A percentile compares a stretch with the other conserved stretches of the same genome.
Evolutionary conservation across 2,113 vertebrate genomes (phyloP).

Genomic region (Syrmaticus mikado): DNA sequence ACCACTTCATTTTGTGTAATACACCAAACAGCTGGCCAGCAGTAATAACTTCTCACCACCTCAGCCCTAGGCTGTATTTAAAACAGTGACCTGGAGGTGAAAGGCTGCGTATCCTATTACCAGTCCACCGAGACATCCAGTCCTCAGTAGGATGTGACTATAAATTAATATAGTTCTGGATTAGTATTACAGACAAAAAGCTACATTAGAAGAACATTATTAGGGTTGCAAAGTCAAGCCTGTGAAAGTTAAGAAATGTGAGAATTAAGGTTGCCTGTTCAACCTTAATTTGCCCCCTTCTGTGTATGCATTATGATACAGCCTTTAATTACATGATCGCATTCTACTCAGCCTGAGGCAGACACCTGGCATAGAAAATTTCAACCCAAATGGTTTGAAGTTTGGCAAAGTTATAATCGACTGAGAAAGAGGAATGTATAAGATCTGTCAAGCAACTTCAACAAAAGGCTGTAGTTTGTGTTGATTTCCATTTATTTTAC

Average conservation of each 20-base stretch:
- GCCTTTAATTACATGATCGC: slow-evolving; percentile 66
- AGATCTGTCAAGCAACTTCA: not conserved
- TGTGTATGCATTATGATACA: slow-evolving; percentile 14
- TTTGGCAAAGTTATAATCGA: slow-evolving; percentile 16
- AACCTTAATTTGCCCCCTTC: slow-evolving; percentile 70
- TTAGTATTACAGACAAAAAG: slow-evolving; percentile 13
- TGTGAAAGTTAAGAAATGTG: slow-evolving; percentile 34
- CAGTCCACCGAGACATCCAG: not conserved
- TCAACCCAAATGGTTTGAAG: slow-evolving; percentile 33
- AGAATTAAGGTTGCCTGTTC: slow-evolving; percentile 62
- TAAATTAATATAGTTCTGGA: slow-evolving; percentile 18
- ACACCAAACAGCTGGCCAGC: not conserved
- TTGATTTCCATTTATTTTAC: not conserved
- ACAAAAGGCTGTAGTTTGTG: not conserved
- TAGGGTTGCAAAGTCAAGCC: slow-evolving; percentile 54
- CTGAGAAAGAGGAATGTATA: not conserved
- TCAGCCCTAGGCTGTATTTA: slow-evolving; percentile 1
- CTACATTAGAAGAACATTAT: slow-evolving; percentile 33
- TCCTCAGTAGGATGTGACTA: not conserved
- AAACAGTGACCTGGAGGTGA: not conserved
- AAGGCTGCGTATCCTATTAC: not conserved
- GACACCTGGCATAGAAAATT: slow-evolving; percentile 57
- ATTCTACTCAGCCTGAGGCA: slow-evolving; percentile 55
- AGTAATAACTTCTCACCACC: not conserved
- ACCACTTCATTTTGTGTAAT: not conserved